Conservation (phyloP, 2,888 invertebrate species). For the Mesorhabditis belari region DNA sequence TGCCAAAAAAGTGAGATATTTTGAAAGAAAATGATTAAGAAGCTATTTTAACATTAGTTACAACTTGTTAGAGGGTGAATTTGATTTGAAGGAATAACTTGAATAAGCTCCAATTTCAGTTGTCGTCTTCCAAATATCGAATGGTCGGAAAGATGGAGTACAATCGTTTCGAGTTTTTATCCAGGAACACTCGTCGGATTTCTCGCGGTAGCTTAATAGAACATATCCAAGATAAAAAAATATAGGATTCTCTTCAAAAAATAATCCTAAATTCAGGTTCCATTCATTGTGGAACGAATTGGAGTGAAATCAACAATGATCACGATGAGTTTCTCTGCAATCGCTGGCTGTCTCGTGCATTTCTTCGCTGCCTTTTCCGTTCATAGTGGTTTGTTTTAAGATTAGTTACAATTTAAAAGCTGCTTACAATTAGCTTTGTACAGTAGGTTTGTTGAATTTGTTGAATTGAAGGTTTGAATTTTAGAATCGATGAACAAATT, state of each 20-base stretch:
- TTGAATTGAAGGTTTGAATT: too few relatives aligned
- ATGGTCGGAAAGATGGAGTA: slow-evolving; percentile 42
- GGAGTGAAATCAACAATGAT: slow-evolving; percentile 38
- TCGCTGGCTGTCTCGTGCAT: slow-evolving; percentile 37
- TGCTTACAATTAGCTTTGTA: too few relatives aligned
- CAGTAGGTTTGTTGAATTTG: too few relatives aligned
- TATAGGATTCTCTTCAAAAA: background rate
- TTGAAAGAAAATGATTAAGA: too few relatives aligned
- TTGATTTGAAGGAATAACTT: background rate
- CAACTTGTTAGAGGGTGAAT: background rate
- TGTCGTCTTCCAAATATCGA: slow-evolving; percentile 18
- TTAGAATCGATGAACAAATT: background rate
- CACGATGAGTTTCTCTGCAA: slow-evolving; percentile 35
- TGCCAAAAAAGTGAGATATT: too few relatives aligned
- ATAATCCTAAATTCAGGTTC: slow-evolving; percentile 34
- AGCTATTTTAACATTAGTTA: too few relatives aligned
- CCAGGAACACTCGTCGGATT: slow-evolving; percentile 48
- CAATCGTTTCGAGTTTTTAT: slow-evolving; percentile 44
- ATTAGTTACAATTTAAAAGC: too few relatives aligned
- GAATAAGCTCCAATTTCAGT: too few relatives aligned
- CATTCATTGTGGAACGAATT: slow-evolving; percentile 30
- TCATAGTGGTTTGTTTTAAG: slow-evolving; percentile 7
- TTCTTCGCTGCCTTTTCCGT: slow-evolving; percentile 23
- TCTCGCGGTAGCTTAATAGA: slow-evolving; percentile 23
- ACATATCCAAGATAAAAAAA: background rate